A percentile compares a stretch with the other conserved stretches of the same genome.
Evolutionary conservation across 2,888 invertebrate species (phyloP).

Genomic region (Hipparchia semele): DNA sequence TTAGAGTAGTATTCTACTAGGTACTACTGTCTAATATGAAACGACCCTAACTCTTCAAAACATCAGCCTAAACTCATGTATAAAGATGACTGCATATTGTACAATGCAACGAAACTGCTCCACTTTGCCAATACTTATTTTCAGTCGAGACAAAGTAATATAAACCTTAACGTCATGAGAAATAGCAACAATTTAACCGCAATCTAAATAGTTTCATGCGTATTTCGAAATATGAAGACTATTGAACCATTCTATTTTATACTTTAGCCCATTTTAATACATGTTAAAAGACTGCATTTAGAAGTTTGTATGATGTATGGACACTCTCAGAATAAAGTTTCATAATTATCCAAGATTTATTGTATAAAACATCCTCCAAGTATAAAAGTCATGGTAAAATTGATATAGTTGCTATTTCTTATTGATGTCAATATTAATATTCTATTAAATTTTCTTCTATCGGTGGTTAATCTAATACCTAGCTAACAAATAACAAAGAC

Average conservation of each 20-base stretch:
- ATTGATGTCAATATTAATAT: no score
- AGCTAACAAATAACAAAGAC: no score
- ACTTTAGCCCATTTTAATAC: slow-evolving; percentile 22
- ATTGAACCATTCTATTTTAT: background rate
- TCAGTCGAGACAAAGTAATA: slow-evolving; percentile 8
- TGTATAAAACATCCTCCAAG: no score
- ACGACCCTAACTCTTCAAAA: slow-evolving; percentile 27
- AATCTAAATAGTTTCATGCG: background rate
- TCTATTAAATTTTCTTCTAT: no score
- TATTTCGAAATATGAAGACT: background rate
- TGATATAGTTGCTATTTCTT: no score
- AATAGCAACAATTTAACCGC: slow-evolving; percentile 15
- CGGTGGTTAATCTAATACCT: no score
- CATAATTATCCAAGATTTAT: slow-evolving; percentile 25
- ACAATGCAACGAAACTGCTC: slow-evolving; percentile 41
- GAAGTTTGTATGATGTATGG: slow-evolving; percentile 24
- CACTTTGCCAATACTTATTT: slow-evolving; percentile 30
- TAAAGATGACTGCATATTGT: slow-evolving; percentile 39
- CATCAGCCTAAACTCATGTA: slow-evolving; percentile 34
- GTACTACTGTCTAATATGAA: slow-evolving; percentile 4
- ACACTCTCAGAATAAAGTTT: slow-evolving; percentile 35
- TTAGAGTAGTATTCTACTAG: no score
- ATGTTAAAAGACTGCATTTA: background rate
- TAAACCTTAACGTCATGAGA: background rate
- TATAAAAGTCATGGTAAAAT: no score